Base-by-base conservation (phyloP, 2,113 vertebrate species). In the Castor canadensis region DNA sequence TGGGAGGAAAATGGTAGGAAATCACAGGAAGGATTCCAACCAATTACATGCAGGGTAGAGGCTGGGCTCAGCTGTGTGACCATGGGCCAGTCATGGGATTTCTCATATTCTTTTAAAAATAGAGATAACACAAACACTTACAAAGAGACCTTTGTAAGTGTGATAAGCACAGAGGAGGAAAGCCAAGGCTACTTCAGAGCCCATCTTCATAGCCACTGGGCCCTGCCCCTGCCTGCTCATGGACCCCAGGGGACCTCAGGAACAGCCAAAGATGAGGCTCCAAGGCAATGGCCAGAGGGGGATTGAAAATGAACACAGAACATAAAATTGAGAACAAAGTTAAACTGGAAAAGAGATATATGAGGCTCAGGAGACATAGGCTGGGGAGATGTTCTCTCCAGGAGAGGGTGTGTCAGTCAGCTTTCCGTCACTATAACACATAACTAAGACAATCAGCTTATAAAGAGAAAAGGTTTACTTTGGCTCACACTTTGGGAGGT, bases 211-310 rank as follows among this genome's bases (percentile, higher is more conserved):
- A n/a, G n/a, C n/a, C n/a, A n/a, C n/a, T n/a, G 58, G 3, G 4
- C 40, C 28, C 17, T 17, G 24, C 6, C 32, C 1, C 6, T 28
- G 8, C 24, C 0, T 0, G 12, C 52, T 40, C 77, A 6, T 6
- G 15, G 47, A 26, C 22, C 17, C 6, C 56, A 35, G 19, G 12
- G 22, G 30, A 32, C 17, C 30, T 22, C 32, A 19, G 15, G 40
- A 52, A 32, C 38, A 47, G 17, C 26, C 26, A 47, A 20, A 16
- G 43, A 20, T 6, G 28, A 28, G 3, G 4, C 35, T 8, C 1
- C 32, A n/a, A 38, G 45, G 11, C 24, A 35, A 62, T 20, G 28
- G 30, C 17, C n/a, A 12, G 69, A 52, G 20, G 43, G 24, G 75
- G 1, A 17, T 0, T 54, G 16, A 24, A 75, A 69, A 35, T 0